Conservation (phyloP, 2,797 vertebrate genomes). For the Salmo trutta region DNA sequence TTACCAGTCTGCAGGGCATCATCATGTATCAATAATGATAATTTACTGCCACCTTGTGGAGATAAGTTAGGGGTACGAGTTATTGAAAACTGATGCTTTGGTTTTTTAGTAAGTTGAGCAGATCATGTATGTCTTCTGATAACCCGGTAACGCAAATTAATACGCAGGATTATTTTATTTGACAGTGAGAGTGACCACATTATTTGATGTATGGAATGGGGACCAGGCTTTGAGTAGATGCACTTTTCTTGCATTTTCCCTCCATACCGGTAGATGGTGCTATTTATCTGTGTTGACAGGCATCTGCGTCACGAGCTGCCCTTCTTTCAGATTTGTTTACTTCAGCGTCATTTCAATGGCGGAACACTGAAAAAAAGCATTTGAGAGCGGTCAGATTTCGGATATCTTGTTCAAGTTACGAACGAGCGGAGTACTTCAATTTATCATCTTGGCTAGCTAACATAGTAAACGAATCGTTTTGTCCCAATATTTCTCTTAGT, state of each 20-base stretch:
- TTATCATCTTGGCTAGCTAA: background rate
- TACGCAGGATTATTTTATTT: background rate
- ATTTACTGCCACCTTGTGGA: background rate
- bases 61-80: background rate
- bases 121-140: background rate
- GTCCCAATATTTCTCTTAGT: background rate
- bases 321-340: background rate
- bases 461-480: background rate
- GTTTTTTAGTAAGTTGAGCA: background rate
- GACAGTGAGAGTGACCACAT: background rate
- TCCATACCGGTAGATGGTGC: background rate
- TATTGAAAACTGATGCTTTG: background rate
- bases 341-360: slow-evolving; percentile 52
- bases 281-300: background rate
- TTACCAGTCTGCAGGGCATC: background rate
- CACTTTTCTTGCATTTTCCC: background rate
- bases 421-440: background rate
- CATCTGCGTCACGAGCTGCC: background rate
- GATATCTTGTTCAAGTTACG: background rate
- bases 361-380: slow-evolving; percentile 29
- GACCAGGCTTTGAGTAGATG: background rate
- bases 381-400: background rate
- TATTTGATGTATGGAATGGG: background rate
- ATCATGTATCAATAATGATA: background rate
- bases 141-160: background rate